Evolutionary conservation across 1,140 invertebrate genomes (phyloP).

Genomic region (Papilio glaucus): DNA sequence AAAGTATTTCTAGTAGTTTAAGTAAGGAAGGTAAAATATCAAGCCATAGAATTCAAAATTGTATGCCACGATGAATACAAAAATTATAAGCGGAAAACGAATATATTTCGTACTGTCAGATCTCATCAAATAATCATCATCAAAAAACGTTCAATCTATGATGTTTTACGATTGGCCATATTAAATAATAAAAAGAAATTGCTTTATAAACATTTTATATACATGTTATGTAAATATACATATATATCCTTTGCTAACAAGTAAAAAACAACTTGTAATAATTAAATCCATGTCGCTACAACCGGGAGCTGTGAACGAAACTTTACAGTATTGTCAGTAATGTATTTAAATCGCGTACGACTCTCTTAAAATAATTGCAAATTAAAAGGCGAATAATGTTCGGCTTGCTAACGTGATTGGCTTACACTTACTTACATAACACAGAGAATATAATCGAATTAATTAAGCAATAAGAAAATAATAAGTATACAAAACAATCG

Average conservation of each 20-base stretch:
- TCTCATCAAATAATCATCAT: background rate
- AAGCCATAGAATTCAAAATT: background rate
- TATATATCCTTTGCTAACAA: background rate
- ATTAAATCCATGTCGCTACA: background rate
- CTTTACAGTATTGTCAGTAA: conserved; percentile 1
- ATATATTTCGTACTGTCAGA: conserved; percentile 14
- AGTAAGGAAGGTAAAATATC: background rate
- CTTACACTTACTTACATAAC: background rate
- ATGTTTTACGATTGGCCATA: background rate
- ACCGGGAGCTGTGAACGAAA: background rate
- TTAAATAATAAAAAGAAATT: background rate
- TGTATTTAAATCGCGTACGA: conserved; percentile 23
- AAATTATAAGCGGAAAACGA: background rate
- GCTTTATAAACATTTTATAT: background rate
- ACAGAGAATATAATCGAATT: conserved; percentile 33
- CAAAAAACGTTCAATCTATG: background rate
- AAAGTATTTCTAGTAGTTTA: too few species aligned
- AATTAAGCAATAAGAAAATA: conserved; percentile 1
- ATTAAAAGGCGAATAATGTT: conserved; percentile 10
- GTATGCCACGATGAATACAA: background rate
- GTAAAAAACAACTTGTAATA: background rate
- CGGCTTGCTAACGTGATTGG: conserved; percentile 5
- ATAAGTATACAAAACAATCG: background rate
- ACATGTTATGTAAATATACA: too few species aligned
- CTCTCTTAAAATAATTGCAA: conserved; percentile 20